Evolutionary conservation across 2,797 vertebrate species (phyloP).

Genomic region (Fistularia commersonii): DNA sequence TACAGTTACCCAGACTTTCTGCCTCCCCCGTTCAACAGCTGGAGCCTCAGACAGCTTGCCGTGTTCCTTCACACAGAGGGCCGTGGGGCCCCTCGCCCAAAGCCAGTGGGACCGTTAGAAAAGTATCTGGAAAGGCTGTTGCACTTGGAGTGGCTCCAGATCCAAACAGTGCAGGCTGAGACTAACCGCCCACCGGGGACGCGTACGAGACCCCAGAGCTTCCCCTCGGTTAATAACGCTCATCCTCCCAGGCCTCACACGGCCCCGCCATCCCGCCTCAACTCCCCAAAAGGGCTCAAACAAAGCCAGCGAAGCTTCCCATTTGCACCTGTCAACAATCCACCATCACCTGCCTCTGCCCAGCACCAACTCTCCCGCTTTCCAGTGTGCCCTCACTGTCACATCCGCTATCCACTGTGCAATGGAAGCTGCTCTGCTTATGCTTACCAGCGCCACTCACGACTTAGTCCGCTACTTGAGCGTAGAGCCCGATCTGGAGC

Average conservation of each 20-base stretch:
- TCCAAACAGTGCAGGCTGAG: constrained; percentile 86
- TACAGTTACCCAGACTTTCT: constrained; percentile 89
- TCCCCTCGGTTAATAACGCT: constrained; percentile 46
- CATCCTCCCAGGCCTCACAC: constrained; percentile 75
- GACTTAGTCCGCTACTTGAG: constrained; percentile 76
- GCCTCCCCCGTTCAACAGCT: constrained; percentile 88
- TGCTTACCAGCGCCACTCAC: constrained; percentile 78
- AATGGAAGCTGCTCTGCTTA: constrained; percentile 78
- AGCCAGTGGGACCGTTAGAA: constrained; percentile 80
- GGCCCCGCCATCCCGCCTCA: constrained; percentile 74
- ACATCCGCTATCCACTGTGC: constrained; percentile 78
- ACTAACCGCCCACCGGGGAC: constrained; percentile 63
- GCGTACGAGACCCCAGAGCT: constrained; percentile 46
- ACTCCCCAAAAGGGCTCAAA: constrained; percentile 76
- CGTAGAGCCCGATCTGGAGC: constrained; percentile 53
- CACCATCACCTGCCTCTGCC: constrained; percentile 60
- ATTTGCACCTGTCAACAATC: constrained; percentile 65
- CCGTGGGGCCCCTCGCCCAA: constrained; percentile 71
- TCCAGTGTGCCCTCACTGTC: constrained; percentile 77
- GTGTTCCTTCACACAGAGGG: constrained; percentile 81
- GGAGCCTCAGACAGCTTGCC: constrained; percentile 88
- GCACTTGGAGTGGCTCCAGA: constrained; percentile 91
- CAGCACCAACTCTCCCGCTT: constrained; percentile 62
- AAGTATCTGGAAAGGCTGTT: constrained; percentile 86
- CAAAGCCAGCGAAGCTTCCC: constrained; percentile 73